phyloP scores from a whole-genome alignment of 2,113 vertebrate species.

The Melanocharis versteri region DNA sequence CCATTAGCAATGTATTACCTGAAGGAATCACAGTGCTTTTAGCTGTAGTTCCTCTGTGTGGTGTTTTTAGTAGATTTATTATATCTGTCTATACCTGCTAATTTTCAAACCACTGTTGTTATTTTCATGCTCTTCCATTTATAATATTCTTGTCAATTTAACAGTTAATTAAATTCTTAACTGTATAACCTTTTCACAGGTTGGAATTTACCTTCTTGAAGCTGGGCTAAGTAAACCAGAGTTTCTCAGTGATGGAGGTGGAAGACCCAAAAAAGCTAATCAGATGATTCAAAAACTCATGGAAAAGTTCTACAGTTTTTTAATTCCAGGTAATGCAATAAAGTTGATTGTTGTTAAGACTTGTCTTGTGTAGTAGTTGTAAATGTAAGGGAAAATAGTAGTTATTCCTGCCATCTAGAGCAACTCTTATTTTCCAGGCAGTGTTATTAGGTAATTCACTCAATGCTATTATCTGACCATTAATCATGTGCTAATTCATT shows the following conservation, averaged over 20 bases:
- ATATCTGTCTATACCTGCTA: not conserved
- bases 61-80: not conserved
- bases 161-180: not conserved
- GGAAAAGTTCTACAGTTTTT: constrained; percentile 89
- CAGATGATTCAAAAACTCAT: constrained; percentile 92
- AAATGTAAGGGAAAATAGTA: not conserved
- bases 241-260: constrained; percentile 88
- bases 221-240: constrained; percentile 85
- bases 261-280: constrained; percentile 90
- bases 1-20: not conserved
- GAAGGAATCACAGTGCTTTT: not conserved
- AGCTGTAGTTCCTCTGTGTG: not conserved
- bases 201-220: constrained; percentile 90
- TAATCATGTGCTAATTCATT: not conserved
- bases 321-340: constrained; percentile 82
- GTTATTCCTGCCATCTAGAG: not conserved
- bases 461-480: not conserved
- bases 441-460: not conserved
- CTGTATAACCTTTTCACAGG: constrained; percentile 66
- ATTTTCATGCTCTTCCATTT: not conserved
- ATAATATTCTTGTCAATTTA: not conserved
- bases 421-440: not conserved
- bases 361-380: not conserved
- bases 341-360: not conserved
- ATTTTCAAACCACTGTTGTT: not conserved